A percentile compares a stretch with the other conserved stretches of the same genome.
Evolutionary conservation across 2,797 vertebrate genomes (phyloP).

Genomic region (Apodemus agrarius): DNA sequence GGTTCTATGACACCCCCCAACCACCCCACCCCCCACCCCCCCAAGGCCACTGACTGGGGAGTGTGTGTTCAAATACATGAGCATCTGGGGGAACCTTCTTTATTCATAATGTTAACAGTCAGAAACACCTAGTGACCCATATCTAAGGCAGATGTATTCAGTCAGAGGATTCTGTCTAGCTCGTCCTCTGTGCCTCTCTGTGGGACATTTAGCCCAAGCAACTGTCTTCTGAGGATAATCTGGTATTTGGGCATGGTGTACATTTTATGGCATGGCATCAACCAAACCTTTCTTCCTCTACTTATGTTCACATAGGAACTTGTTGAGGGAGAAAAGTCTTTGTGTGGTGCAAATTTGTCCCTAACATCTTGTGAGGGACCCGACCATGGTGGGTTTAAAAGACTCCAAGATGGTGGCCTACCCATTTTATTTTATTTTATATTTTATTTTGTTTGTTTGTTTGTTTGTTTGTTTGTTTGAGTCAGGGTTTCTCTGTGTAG

Average conservation of each 20-base stretch:
- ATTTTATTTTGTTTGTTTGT: neutral
- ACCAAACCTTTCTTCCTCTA: neutral
- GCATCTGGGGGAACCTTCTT: neutral
- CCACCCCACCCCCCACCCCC: too few species aligned
- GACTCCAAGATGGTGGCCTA: neutral
- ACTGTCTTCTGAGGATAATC: neutral
- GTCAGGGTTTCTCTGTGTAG: neutral
- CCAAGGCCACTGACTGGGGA: neutral
- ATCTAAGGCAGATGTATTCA: neutral
- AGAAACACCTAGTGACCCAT: neutral
- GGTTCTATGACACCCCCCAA: neutral
- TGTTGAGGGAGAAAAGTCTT: neutral
- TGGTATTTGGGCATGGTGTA: fast-evolving
- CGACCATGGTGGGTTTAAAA: neutral
- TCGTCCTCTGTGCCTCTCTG: neutral
- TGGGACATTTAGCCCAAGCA: neutral
- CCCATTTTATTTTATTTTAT: neutral
- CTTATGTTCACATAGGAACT: neutral
- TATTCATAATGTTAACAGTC: neutral
- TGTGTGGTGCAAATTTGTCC: neutral
- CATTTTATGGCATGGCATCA: neutral
- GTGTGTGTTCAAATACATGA: neutral
- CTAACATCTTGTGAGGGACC: neutral
- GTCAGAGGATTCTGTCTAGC: neutral
- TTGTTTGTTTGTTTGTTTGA: neutral